Percentiles rank a stretch among this genome's conserved stretches.
phyloP scores from a whole-genome alignment of 2,113 vertebrate genomes.

The western clawed frog (Xenopus tropicalis) region UCB_Xtro_10.0 CM004448.2:41904501-41905000 shows the following conservation, averaged over 20 bases:
- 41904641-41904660: background rate
- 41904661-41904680: background rate
- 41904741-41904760: conserved; percentile 15
- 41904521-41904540: no score
- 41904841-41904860: conserved; percentile 67
- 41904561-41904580: background rate
- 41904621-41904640: background rate
- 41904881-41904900: conserved; percentile 59
- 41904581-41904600: background rate
- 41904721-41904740: conserved; percentile 1
- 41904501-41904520: no score
- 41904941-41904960: background rate
- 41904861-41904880: conserved; percentile 73
- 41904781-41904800: conserved; percentile 74
- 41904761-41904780: conserved; percentile 66
- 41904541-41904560: no score
- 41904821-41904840: conserved; percentile 81
- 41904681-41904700: background rate
- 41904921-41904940: background rate
- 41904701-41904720: conserved; percentile 8
- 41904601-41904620: background rate
- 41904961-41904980: conserved; percentile 60
- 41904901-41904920: conserved; percentile 7
- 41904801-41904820: conserved; percentile 71
- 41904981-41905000: conserved; percentile 63